Percentiles rank a stretch among this genome's conserved stretches.
Evolutionary conservation across 2,888 invertebrate genomes (phyloP).

Genomic region (Graphium colonna): DNA sequence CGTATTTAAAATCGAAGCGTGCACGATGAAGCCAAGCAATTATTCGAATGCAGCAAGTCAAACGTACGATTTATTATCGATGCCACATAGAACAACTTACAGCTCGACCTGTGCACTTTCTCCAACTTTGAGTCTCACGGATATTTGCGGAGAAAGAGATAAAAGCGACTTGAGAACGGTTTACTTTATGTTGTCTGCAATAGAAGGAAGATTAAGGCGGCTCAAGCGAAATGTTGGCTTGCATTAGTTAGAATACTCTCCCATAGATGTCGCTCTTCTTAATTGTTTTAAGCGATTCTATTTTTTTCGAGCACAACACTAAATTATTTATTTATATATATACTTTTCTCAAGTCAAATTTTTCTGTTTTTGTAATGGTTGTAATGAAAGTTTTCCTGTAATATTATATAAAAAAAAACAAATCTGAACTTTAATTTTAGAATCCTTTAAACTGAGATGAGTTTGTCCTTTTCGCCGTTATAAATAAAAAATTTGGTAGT

Average conservation of each 20-base stretch:
- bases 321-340: not conserved
- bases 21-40: slow-evolving; percentile 60
- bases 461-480: too few species aligned
- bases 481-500: too few species aligned
- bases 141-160: slow-evolving; percentile 47
- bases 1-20: slow-evolving; percentile 35
- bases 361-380: slow-evolving; percentile 11
- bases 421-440: not conserved
- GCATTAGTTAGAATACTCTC: slow-evolving; percentile 23
- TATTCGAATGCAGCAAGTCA: slow-evolving; percentile 45
- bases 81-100: not conserved
- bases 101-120: slow-evolving; percentile 33
- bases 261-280: slow-evolving; percentile 37
- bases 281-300: slow-evolving; percentile 16
- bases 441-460: too few species aligned
- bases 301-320: not conserved
- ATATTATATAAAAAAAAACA: not conserved
- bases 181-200: slow-evolving; percentile 54
- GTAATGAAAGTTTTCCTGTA: slow-evolving; percentile 19
- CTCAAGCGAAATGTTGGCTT: slow-evolving; percentile 39
- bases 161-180: slow-evolving; percentile 51
- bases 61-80: slow-evolving; percentile 31
- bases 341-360: too few species aligned
- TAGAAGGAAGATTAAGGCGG: slow-evolving; percentile 62
- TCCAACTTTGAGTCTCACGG: slow-evolving; percentile 43